Conservation (phyloP, 2,888 invertebrate species). For the Zonitis immaculata region DNA sequence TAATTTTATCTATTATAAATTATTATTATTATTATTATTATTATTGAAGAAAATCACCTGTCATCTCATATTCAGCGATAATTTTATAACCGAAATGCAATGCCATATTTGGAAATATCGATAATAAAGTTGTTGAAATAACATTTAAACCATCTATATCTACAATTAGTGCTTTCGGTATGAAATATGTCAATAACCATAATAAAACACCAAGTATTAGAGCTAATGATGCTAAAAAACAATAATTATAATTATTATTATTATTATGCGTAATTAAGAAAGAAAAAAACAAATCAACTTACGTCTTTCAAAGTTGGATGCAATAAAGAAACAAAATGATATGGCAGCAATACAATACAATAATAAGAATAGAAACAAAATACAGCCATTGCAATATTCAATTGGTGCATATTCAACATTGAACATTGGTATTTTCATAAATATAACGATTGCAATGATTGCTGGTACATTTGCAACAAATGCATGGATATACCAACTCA, state of each 20-base stretch:
- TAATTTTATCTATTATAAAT: slow-evolving; percentile 4
- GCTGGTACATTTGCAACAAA: slow-evolving; percentile 63
- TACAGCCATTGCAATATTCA: slow-evolving; percentile 59
- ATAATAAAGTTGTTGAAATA: slow-evolving; percentile 29
- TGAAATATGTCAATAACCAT: slow-evolving; percentile 42
- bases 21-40: neutral
- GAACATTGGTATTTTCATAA: slow-evolving; percentile 56
- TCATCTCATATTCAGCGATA: slow-evolving; percentile 41
- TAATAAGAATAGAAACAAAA: slow-evolving; percentile 65
- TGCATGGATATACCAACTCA: slow-evolving; percentile 79
- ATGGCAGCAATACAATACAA: slow-evolving; percentile 67
- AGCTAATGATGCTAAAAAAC: slow-evolving; percentile 40
- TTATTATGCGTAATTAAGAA: too few relatives aligned
- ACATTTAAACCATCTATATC: slow-evolving; percentile 19
- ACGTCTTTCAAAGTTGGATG: slow-evolving; percentile 74
- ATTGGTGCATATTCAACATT: slow-evolving; percentile 57
- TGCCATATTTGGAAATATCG: slow-evolving; percentile 42
- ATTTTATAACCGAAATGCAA: slow-evolving; percentile 40
- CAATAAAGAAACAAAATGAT: slow-evolving; percentile 71
- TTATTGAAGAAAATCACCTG: slow-evolving; percentile 31
- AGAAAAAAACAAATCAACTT: slow-evolving; percentile 41
- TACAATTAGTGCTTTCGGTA: slow-evolving; percentile 31
- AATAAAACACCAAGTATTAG: slow-evolving; percentile 40
- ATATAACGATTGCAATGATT: slow-evolving; percentile 53
- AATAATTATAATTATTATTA: too few relatives aligned